These are phyloP conservation scores for Calliphora vomitoria DNA, from an alignment of 2,888 invertebrate species.

Conservation along the genomic window DNA sequence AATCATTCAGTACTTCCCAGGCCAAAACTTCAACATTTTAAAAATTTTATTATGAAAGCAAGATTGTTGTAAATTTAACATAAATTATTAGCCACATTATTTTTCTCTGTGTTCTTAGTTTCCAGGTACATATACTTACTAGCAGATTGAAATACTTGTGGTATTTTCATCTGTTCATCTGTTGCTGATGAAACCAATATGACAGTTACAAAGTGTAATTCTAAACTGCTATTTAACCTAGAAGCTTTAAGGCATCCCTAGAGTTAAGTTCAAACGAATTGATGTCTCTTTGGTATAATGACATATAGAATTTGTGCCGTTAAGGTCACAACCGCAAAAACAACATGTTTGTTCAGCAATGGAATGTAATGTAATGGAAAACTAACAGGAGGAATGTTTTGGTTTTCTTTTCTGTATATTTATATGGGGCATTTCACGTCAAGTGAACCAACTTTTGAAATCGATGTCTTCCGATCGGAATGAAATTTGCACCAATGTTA, in stretches of 20 bases:
- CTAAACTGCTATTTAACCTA: slow-evolving; percentile 69
- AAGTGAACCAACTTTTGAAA: too few relatives aligned
- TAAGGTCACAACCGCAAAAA: slow-evolving; percentile 71
- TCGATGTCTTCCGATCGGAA: too few relatives aligned
- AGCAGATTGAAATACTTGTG: slow-evolving; percentile 53
- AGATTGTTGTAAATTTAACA: too few relatives aligned
- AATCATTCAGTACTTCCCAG: too few relatives aligned
- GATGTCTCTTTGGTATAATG: slow-evolving; percentile 62
- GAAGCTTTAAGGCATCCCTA: slow-evolving; percentile 58
- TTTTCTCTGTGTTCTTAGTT: neutral
- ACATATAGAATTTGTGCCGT: slow-evolving; percentile 68
- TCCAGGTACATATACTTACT: too few relatives aligned
- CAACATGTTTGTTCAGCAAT: slow-evolving; percentile 24
- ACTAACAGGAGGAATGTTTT: neutral
- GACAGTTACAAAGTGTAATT: slow-evolving; percentile 74
- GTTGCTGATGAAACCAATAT: slow-evolving; percentile 69
- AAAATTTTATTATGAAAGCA: too few relatives aligned
- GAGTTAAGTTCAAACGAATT: slow-evolving; percentile 51
- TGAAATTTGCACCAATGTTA: too few relatives aligned
- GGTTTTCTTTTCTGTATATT: neutral
- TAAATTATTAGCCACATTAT: too few relatives aligned
- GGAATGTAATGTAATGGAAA: slow-evolving; percentile 18
- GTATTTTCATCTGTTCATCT: slow-evolving; percentile 57
- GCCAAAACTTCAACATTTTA: too few relatives aligned
- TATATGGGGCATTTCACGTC: too few relatives aligned